These are phyloP conservation scores for Hyalella azteca DNA, from an alignment of 2,888 invertebrate genomes.

Conservation along the genomic window DNA sequence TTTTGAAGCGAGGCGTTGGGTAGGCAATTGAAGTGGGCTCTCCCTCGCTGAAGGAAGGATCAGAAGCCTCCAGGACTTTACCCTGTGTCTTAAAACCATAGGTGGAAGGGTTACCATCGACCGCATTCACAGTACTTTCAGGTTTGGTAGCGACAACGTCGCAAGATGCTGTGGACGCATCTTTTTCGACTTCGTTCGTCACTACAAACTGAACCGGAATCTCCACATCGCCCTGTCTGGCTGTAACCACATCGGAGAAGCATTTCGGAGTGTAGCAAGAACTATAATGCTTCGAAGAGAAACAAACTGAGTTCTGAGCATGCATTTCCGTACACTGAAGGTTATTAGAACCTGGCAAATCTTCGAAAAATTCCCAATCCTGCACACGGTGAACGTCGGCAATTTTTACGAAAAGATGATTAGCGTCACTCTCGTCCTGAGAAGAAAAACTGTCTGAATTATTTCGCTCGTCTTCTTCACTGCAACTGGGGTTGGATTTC, in stretches of 20 bases:
- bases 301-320: constrained; percentile 16
- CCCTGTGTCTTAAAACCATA: too few relatives aligned
- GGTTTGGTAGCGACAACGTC: too few relatives aligned
- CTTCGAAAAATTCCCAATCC: constrained; percentile 2
- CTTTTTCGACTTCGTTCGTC: too few relatives aligned
- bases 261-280: neutral
- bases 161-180: too few relatives aligned
- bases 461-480: neutral
- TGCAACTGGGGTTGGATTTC: too few relatives aligned
- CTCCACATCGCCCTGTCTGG: neutral
- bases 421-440: neutral
- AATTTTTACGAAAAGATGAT: constrained; percentile 1
- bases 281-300: neutral
- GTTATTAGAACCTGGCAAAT: neutral
- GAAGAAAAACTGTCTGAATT: neutral
- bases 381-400: neutral
- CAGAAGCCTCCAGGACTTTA: too few relatives aligned
- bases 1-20: too few relatives aligned
- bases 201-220: constrained; percentile 15
- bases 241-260: neutral
- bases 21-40: too few relatives aligned
- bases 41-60: too few relatives aligned
- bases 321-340: neutral
- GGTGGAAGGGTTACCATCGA: too few relatives aligned
- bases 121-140: too few relatives aligned